Base-by-base conservation (phyloP, 2,888 invertebrate genomes). In the Callyntrura sp. region DNA sequence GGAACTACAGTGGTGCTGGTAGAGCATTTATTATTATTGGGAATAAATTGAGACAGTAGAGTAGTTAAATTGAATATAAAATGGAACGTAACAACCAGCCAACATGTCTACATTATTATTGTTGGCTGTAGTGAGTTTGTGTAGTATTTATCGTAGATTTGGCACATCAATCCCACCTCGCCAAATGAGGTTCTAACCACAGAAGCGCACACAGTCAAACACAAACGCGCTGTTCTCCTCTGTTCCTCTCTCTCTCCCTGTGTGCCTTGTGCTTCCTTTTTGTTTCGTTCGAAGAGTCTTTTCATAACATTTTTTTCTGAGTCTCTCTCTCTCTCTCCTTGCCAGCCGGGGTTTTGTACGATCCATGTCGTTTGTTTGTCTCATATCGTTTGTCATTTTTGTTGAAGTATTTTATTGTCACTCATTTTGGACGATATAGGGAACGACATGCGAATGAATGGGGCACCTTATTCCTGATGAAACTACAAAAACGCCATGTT, bases 361-460 rank as follows among this genome's bases (percentile, higher is more conserved):
- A 20, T 76, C 20, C 20, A n/a, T 43, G 20, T 55, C 55, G 55
- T 62, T 45, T 82, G n/a, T n/a, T 81, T 28, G 48, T 79, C 23
- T 43, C 28, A 65, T 82, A 28, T 82, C 82, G 65, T 48, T 62
- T 65, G 23, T 62, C 17, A 82, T 82, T 25, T 65, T 48, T 20
- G n/a, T n/a, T 17, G 25, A 17, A 62, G 60, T 2, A 14, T 51
- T 62, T 65, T 65, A 28, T 65, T 28, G n/a, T 65, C 65, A 65
- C 0, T 65, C 23, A 65, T 28, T 25, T 28, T 28, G 23, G 28
- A 14, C 23, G 55, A 55, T 55, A 55, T n/a, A 55, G 17, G n/a
- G 55, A 17, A 55, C 5, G 55, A 14, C 11, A 14, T 35, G 14
- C n/a, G 55, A 55, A 55, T 55, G 55, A 55, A 55, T 55, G 55